A percentile compares a stretch with the other conserved stretches of the same genome.
Conservation (phyloP, 2,797 vertebrate species). For the Oreortyx pictus region DNA sequence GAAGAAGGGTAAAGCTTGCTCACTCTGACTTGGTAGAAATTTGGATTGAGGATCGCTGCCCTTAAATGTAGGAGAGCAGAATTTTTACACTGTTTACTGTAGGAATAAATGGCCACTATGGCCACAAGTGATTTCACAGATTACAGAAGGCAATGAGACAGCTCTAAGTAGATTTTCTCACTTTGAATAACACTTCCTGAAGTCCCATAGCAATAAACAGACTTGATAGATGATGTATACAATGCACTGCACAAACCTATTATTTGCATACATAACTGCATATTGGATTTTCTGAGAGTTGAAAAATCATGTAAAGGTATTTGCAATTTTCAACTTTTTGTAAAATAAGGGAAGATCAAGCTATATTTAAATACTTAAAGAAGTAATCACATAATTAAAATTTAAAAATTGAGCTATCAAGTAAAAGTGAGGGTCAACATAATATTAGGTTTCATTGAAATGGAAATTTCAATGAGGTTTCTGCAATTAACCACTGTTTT, state of each 20-base stretch:
- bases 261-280: slow-evolving; percentile 10
- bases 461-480: background rate
- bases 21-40: background rate
- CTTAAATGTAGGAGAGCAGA: background rate
- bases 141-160: slow-evolving; percentile 34
- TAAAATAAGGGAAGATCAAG: background rate
- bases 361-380: background rate
- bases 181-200: slow-evolving; percentile 39
- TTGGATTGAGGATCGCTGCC: background rate
- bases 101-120: background rate
- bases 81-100: background rate
- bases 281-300: background rate
- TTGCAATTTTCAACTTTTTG: background rate
- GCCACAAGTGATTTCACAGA: slow-evolving; percentile 14
- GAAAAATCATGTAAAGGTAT: slow-evolving; percentile 7
- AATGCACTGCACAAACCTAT: background rate
- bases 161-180: slow-evolving; percentile 51
- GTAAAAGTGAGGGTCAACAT: background rate
- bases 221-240: slow-evolving; percentile 24
- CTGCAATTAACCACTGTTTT: background rate
- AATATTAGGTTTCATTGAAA: background rate
- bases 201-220: slow-evolving; percentile 42
- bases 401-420: background rate
- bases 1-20: background rate
- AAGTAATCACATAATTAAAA: background rate